phyloP scores from a whole-genome alignment of 2,797 vertebrate species.

The Pangasius larnaudii region DNA sequence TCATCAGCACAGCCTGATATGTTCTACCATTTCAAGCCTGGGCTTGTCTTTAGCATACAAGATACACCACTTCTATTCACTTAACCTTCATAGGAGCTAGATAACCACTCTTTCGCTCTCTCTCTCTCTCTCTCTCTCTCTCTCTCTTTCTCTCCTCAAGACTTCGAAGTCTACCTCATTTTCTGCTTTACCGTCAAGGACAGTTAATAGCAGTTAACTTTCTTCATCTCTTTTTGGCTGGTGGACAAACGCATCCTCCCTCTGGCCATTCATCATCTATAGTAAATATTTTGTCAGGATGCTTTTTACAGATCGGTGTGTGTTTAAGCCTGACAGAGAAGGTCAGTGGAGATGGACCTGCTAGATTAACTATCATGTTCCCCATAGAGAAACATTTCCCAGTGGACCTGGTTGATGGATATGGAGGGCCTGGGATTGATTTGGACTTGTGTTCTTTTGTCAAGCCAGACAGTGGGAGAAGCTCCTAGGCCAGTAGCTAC shows the following conservation, averaged over 20 bases:
- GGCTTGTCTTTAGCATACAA: slow-evolving; percentile 34
- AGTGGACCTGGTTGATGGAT: slow-evolving; percentile 50
- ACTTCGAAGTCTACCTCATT: slow-evolving; percentile 15
- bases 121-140: slow-evolving; percentile 25
- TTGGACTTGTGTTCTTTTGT: slow-evolving; percentile 29
- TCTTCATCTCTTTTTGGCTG: slow-evolving; percentile 36
- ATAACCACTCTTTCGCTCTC: slow-evolving; percentile 5
- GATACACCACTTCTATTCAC: slow-evolving; percentile 34
- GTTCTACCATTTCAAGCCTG: slow-evolving; percentile 17
- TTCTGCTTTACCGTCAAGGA: slow-evolving; percentile 32
- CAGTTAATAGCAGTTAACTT: slow-evolving; percentile 49
- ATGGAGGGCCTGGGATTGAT: slow-evolving; percentile 39
- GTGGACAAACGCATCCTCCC: slow-evolving; percentile 32
- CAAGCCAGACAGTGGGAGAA: slow-evolving; percentile 17
- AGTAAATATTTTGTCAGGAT: slow-evolving; percentile 67
- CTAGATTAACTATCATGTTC: slow-evolving; percentile 52
- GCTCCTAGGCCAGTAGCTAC: not conserved
- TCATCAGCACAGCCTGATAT: not conserved
- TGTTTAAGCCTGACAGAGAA: slow-evolving; percentile 59
- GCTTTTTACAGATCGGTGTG: slow-evolving; percentile 60
- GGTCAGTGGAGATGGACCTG: slow-evolving; percentile 58
- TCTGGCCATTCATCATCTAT: slow-evolving; percentile 53
- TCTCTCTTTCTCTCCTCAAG: not conserved
- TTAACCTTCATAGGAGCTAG: slow-evolving; percentile 27
- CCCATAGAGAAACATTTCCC: slow-evolving; percentile 43